A percentile compares a stretch with the other conserved stretches of the same genome.
Evolutionary conservation across 1,140 invertebrate genomes (phyloP).

Genomic region (Pentalonia nigronervosa): DNA sequence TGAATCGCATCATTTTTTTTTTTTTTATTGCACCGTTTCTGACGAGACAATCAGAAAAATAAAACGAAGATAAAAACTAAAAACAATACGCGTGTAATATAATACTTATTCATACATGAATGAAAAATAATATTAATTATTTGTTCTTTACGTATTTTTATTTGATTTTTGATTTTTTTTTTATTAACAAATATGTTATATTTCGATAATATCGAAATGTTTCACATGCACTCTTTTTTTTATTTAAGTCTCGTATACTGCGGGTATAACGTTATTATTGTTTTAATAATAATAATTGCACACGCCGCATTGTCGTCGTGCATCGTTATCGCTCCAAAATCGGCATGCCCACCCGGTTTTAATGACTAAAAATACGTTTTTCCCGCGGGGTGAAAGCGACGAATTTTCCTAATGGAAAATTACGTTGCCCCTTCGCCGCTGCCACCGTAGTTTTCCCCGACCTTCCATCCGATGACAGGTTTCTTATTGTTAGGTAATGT

Average conservation of each 20-base stretch:
- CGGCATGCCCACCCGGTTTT: neutral
- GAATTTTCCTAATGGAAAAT: constrained; percentile 18
- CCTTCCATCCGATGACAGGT: neutral
- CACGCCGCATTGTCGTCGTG: too few species aligned
- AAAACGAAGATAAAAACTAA: neutral
- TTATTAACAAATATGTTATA: too few species aligned
- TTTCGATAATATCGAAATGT: neutral
- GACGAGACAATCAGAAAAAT: neutral
- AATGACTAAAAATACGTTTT: neutral
- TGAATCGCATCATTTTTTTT: neutral
- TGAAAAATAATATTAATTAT: neutral
- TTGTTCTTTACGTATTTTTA: neutral
- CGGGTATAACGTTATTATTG: neutral
- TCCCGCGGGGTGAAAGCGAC: neutral
- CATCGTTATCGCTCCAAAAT: neutral
- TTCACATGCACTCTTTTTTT: neutral
- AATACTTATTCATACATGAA: neutral
- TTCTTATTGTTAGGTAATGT: constrained; percentile 20
- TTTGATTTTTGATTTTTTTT: neutral
- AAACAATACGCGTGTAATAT: neutral
- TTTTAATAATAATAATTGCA: neutral
- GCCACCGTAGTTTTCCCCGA: neutral
- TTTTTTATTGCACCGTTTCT: neutral
- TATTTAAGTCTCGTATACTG: neutral
- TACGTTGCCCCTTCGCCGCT: neutral